phyloP scores from a whole-genome alignment of 2,797 vertebrate species.

The Anisognathus igniventris region DNA sequence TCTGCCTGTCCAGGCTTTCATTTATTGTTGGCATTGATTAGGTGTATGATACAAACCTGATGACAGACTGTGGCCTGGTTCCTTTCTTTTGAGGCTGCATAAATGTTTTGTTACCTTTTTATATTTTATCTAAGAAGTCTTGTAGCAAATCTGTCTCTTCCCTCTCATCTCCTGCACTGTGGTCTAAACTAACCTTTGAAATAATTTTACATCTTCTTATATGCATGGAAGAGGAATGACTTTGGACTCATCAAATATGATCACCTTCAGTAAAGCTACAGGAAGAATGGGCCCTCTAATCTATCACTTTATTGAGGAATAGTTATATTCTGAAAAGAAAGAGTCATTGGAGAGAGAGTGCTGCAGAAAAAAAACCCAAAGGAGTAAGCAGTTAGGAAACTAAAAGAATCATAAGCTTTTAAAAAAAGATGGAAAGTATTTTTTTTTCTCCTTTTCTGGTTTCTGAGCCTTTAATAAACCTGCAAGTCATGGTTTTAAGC shows the following conservation, averaged over 20 bases:
- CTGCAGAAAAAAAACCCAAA: not conserved
- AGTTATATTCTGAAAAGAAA: not conserved
- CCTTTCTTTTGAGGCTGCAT: not conserved
- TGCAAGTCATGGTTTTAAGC: not conserved
- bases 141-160: not conserved
- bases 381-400: not conserved
- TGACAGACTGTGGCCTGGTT: not conserved
- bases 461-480: not conserved
- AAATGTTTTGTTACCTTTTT: not conserved
- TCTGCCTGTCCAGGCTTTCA: not conserved
- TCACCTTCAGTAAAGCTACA: not conserved
- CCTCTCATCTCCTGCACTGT: not conserved
- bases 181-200: not conserved
- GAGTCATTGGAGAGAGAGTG: not conserved
- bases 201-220: not conserved
- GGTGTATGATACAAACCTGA: not conserved
- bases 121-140: not conserved
- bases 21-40: not conserved
- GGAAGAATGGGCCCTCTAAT: not conserved
- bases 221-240: not conserved
- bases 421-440: not conserved
- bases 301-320: not conserved
- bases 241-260: not conserved
- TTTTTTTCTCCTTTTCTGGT: not conserved
- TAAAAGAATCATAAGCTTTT: not conserved